Percentiles rank a stretch among this genome's conserved stretches.
These are phyloP conservation scores for Zingel zingel DNA, from an alignment of 2,113 vertebrate species.

Conservation along the genomic window DNA sequence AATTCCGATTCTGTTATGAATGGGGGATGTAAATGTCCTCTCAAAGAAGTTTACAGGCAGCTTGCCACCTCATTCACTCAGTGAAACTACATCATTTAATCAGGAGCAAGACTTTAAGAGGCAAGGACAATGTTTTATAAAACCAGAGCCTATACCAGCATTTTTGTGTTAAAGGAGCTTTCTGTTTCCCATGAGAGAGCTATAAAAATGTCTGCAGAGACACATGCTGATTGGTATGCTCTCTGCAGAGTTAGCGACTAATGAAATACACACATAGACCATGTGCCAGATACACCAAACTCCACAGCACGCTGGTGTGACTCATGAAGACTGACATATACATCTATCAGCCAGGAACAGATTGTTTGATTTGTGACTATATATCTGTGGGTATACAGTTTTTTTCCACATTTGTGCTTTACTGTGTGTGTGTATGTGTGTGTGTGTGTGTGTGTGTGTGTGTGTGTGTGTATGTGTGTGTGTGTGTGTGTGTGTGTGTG, in stretches of 20 bases:
- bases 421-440: not conserved
- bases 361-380: constrained; percentile 21
- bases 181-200: constrained; percentile 31
- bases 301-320: not conserved
- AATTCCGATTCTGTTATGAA: not conserved
- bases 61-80: not conserved
- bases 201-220: constrained; percentile 19
- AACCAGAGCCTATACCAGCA: not conserved
- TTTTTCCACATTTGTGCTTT: constrained; percentile 15
- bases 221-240: constrained; percentile 7
- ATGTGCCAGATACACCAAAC: not conserved
- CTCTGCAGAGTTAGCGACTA: constrained; percentile 17
- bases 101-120: constrained; percentile 26
- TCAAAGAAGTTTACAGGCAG: constrained; percentile 23
- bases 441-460: constrained; percentile 1
- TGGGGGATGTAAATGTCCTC: constrained; percentile 8
- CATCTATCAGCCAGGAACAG: constrained; percentile 4
- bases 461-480: constrained; percentile 3
- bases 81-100: constrained; percentile 20
- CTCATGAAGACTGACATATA: constrained; percentile 14
- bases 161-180: constrained; percentile 14
- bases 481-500: constrained; percentile 4
- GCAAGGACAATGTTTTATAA: constrained; percentile 17
- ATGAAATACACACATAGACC: constrained; percentile 25
- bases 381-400: not conserved